Evolutionary conservation across 1,140 invertebrate species (phyloP).

Genomic region (Papilio helenus): DNA sequence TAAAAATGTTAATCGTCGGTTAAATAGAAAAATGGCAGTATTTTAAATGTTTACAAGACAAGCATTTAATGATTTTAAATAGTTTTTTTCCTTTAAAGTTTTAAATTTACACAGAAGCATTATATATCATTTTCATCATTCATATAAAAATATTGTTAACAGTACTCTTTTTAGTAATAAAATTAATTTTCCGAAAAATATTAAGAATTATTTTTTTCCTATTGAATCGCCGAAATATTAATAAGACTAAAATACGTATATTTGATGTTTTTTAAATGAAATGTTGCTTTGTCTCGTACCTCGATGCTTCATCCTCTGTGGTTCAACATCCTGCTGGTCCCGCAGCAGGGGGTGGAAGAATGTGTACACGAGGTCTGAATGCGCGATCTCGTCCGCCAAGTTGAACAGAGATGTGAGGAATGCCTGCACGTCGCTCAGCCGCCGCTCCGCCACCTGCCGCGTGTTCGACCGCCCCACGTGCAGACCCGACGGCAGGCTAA

Average conservation of each 20-base stretch:
- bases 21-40: no score
- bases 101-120: no score
- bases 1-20: no score
- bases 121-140: no score
- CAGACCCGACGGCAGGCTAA: constrained; percentile 89
- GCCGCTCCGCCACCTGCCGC: constrained; percentile 95
- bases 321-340: constrained; percentile 92
- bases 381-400: constrained; percentile 95
- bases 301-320: constrained; percentile 72
- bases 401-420: constrained; percentile 94
- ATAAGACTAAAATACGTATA: neutral
- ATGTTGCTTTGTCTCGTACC: constrained; percentile 69
- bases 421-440: constrained; percentile 92
- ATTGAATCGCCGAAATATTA: no score
- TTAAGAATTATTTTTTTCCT: no score
- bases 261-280: neutral
- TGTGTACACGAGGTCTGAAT: constrained; percentile 98
- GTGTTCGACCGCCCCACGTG: constrained; percentile 96
- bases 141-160: no score
- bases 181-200: no score
- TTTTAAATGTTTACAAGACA: no score
- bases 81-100: no score
- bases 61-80: no score
- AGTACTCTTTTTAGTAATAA: no score
- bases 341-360: constrained; percentile 98